Base-by-base conservation (phyloP, 2,888 invertebrate species). In the Nineta flava region DNA sequence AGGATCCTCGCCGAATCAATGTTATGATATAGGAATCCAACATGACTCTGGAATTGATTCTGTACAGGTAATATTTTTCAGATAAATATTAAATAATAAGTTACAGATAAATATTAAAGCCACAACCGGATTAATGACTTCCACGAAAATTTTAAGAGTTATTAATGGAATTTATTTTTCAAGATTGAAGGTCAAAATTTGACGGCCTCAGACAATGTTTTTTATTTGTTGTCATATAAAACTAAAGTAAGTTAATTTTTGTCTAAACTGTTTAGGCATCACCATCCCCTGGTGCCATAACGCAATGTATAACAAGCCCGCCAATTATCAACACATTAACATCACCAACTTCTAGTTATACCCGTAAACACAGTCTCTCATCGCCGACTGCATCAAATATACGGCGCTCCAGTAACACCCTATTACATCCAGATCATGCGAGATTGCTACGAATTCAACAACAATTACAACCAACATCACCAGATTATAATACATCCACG, bases 31-130 rank as follows among this genome's bases (percentile, higher is more conserved):
- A 48, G 34, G 35, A n/a, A 60, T 67, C 54, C 72, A 73, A 56
- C 72, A 69, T 46, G 82, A 83, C 62, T 82, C 81, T 15, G 82
- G 82, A 52, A 83, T 82, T 60, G 81, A 82, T 56, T 82, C 82
- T 12, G 76, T 78, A 53, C 82, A 82, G 73, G 81, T 81, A 57
- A 55, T 53, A 50, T 3, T 32, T 6, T 7, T 15, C n/a, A n/a
- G n/a, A n/a, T n/a, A 26, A 9, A 10, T 21, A 15, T 48, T 16
- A 13, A 21, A 50, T 17, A 6, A 43, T 34, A 9, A 34, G 9
- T 34, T 34, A 34, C 34, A 34, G 10, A 34, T 34, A 10, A 9
- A 34, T 10, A 9, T 34, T 9, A 9, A 9, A 9, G 9, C 10
- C 34, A 34, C 10, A 34, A 40, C n/a, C 5, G 6, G 12, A 4